Conservation (phyloP, 2,113 vertebrate species). For the Coturnix japonica region DNA sequence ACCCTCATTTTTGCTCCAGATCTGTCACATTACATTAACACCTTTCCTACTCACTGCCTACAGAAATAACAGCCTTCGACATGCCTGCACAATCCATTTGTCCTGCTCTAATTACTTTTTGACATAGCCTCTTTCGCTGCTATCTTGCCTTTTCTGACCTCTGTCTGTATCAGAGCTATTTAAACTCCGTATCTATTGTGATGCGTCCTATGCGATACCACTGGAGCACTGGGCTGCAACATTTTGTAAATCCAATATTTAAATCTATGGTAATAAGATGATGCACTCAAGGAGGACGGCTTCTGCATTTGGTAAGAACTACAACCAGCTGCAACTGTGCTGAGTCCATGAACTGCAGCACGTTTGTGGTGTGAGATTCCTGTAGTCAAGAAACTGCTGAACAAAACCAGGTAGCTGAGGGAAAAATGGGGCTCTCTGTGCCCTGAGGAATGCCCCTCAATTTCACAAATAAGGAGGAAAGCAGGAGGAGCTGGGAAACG, state of each 20-base stretch:
- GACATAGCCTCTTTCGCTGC: constrained; percentile 80
- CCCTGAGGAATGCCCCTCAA: background rate
- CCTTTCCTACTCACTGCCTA: constrained; percentile 90
- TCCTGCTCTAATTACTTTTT: constrained; percentile 95
- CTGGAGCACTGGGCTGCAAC: background rate
- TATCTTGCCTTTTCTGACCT: constrained; percentile 70
- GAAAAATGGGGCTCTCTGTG: rapidly evolving
- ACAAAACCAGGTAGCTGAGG: background rate
- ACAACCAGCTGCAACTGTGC: background rate
- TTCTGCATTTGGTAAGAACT: background rate
- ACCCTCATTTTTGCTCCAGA: constrained; percentile 94
- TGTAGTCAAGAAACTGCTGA: background rate
- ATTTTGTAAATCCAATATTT: constrained; percentile 49
- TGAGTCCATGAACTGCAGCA: background rate
- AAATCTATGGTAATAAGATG: constrained; percentile 28
- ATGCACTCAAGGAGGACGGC: background rate
- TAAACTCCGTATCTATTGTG: constrained; percentile 31
- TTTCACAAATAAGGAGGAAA: background rate
- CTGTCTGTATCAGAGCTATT: constrained; percentile 47
- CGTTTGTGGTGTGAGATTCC: background rate
- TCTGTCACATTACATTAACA: constrained; percentile 96
- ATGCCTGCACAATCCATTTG: constrained; percentile 89
- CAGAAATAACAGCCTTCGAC: constrained; percentile 94
- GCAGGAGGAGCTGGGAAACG: background rate
- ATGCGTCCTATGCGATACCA: background rate